Evolutionary conservation across 2,797 vertebrate genomes (phyloP).

Genomic region (Todus mexicanus): DNA sequence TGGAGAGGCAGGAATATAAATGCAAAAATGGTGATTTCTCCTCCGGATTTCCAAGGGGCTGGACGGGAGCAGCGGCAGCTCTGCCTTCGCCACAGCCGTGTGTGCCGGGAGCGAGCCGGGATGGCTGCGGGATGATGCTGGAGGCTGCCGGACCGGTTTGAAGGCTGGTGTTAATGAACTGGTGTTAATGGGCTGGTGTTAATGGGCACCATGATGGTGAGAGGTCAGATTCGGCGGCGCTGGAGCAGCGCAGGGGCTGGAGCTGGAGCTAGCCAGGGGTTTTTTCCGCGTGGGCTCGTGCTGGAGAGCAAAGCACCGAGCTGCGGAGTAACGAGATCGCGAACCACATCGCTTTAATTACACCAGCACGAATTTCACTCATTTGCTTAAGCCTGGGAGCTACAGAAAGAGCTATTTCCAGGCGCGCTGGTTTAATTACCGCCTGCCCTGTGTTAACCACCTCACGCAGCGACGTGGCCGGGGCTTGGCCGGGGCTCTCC

Average conservation of each 20-base stretch:
- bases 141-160: background rate
- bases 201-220: background rate
- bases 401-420: constrained; percentile 40
- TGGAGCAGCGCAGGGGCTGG: background rate
- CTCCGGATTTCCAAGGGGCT: background rate
- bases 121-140: background rate
- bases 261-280: background rate
- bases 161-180: background rate
- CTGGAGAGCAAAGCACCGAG: background rate
- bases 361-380: background rate
- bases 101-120: background rate
- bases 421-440: background rate
- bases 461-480: accelerated
- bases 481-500: background rate
- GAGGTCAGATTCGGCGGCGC: background rate
- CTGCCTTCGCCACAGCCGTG: accelerated
- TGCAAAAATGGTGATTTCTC: background rate
- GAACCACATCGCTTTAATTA: constrained; percentile 19
- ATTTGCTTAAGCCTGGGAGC: constrained; percentile 48
- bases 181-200: background rate
- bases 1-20: background rate
- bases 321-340: background rate
- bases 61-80: background rate
- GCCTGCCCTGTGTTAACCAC: background rate
- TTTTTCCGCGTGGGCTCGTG: background rate